Base-by-base conservation (phyloP, 2,113 vertebrate genomes). In the Tragelaphus scriptus region DNA sequence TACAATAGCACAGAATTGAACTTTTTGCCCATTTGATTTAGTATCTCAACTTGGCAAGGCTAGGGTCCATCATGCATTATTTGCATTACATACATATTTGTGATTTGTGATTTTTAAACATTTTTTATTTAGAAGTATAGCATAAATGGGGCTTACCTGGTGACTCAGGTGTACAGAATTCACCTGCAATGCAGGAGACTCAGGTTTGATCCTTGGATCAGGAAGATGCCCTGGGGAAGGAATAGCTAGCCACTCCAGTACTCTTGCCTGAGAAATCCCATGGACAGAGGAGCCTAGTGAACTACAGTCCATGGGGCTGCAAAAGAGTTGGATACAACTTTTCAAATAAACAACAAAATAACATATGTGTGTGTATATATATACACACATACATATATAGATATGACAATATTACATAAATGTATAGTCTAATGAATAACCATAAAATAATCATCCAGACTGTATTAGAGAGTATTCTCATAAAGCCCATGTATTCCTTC, bases 151-250 rank as follows among this genome's bases (percentile, higher is more conserved):
- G 21, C 65, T 44, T 44, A 23, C 36, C 19, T 75, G 36, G 71
- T 75, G 36, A 75, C 71, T 75, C 71, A 75, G 36, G 1, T 36
- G 8, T 71, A 36, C 2, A 71, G 19, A 71, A 71, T 71, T 23
- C 1, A 0, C 19, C 68, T 71, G 19, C 19, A 71, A 12, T 12
- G 1, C 68, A 23, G 21, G 10, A 71, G 17, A 40, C 9, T 23
- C 68, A 71, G 9, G 36, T 71, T 23, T 71, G 65, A 71, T 36
- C 68, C 5, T 10, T 71, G n/a, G 19, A 21, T 71, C 10, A 40
- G 19, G n/a, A 71, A 71, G 19, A 36, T 21, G n/a, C 9, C 9
- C 17, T 71, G 65, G 65, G 17, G 5, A 71, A 40, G 68, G n/a
- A 40, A 23, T 12, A 10, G 68, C n/a, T 12, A 36, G 19, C 19